Evolutionary conservation across 2,888 invertebrate species (phyloP).

Genomic region (Arctia plantaginis): DNA sequence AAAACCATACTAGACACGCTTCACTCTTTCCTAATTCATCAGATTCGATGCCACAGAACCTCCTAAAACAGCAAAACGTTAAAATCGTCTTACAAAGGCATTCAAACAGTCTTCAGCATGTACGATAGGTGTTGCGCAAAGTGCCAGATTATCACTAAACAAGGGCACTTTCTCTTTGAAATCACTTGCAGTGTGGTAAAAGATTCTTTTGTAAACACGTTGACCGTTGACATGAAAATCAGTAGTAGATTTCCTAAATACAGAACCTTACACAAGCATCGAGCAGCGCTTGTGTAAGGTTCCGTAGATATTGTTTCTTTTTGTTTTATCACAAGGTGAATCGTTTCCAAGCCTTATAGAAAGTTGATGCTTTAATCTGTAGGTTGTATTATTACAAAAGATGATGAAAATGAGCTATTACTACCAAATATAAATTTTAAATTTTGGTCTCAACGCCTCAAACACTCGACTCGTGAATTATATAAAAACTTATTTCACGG

Average conservation of each 20-base stretch:
- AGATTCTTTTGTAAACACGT: slow-evolving; percentile 4
- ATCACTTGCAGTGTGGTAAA: neutral
- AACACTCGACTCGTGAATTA: neutral
- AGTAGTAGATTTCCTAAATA: neutral
- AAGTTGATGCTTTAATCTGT: neutral
- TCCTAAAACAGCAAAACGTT: no score
- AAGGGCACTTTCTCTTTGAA: neutral
- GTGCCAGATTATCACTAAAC: neutral
- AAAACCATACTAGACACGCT: no score
- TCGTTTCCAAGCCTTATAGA: neutral
- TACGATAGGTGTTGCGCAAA: neutral
- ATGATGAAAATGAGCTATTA: neutral
- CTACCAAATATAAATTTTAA: neutral
- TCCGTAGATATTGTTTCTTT: slow-evolving; percentile 6
- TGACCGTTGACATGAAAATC: slow-evolving; percentile 19
- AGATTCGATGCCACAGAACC: no score
- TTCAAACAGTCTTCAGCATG: neutral
- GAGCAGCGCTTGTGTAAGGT: neutral
- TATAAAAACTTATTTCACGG: neutral
- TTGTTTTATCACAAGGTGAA: neutral
- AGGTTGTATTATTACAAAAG: neutral
- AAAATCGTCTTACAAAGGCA: no score
- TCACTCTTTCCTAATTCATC: no score
- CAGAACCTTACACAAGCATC: neutral
- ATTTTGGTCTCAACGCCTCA: neutral